These are phyloP conservation scores for Cirrhinus mrigala DNA, from an alignment of 2,797 vertebrate genomes.

Conservation along the genomic window DNA sequence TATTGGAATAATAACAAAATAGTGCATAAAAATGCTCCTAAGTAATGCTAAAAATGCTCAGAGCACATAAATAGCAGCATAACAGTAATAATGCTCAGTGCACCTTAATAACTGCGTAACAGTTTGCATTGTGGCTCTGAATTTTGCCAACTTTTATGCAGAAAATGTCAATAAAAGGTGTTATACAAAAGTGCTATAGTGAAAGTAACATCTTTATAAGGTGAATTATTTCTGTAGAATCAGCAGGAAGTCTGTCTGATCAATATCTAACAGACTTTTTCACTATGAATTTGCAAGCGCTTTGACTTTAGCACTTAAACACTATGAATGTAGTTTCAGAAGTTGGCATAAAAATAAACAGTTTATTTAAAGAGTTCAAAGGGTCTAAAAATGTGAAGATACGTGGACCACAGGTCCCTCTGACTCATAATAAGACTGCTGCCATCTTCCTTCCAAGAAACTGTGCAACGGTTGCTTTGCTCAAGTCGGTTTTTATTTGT, in stretches of 20 bases:
- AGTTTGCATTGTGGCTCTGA: too few relatives aligned
- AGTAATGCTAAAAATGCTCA: background rate
- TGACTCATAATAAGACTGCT: conserved; percentile 44
- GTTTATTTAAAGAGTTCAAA: conserved; percentile 33
- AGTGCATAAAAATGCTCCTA: background rate
- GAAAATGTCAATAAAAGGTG: background rate
- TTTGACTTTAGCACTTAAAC: background rate
- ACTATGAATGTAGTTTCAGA: background rate
- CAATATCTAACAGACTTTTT: conserved; percentile 15
- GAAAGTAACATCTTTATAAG: conserved; percentile 57
- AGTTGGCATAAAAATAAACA: background rate
- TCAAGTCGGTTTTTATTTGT: conserved; percentile 31
- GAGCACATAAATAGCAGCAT: background rate
- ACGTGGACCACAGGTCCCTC: background rate
- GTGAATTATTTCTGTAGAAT: conserved; percentile 64
- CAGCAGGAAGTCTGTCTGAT: conserved; percentile 49
- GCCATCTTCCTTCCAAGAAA: conserved; percentile 34
- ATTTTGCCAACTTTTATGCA: background rate
- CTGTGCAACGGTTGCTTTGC: conserved; percentile 22
- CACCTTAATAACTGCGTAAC: too few relatives aligned
- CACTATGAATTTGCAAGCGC: background rate
- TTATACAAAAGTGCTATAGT: conserved; percentile 49
- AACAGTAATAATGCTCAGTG: too few relatives aligned
- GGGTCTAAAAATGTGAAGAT: conserved; percentile 28
- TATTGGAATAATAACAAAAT: background rate